A percentile compares a stretch with the other conserved stretches of the same genome.
phyloP scores from a whole-genome alignment of 1,140 invertebrate genomes.

The Schlechtendalia chinensis region DNA sequence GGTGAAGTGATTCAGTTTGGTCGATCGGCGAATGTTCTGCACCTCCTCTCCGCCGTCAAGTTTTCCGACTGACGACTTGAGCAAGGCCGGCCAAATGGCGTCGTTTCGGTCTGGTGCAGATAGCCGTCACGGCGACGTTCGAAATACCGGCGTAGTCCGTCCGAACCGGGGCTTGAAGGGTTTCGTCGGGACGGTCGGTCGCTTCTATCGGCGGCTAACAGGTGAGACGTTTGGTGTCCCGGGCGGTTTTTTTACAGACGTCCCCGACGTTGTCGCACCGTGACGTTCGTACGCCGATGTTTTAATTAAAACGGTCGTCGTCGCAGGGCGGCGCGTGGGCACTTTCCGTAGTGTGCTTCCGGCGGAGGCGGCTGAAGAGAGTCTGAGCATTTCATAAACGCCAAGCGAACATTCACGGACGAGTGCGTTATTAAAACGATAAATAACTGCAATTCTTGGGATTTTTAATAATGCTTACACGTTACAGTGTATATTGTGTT shows the following conservation, averaged over 20 bases:
- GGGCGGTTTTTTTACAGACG: not conserved
- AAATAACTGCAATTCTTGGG: not conserved
- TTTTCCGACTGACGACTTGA: no score
- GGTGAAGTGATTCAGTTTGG: no score
- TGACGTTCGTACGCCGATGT: not conserved
- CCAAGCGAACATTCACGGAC: not conserved
- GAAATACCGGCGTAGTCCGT: no score
- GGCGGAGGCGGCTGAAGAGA: not conserved
- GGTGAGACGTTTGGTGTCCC: not conserved
- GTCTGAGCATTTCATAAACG: conserved; percentile 3
- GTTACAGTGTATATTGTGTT: no score
- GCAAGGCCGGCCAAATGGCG: no score
- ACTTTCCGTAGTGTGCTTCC: no score
- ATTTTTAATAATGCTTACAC: not conserved
- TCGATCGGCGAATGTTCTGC: no score
- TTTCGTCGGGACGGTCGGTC: no score
- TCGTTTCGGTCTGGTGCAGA: no score
- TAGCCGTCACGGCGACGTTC: no score
- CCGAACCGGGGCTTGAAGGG: no score
- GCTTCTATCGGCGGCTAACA: not conserved
- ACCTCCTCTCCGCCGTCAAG: no score
- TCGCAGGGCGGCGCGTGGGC: not conserved
- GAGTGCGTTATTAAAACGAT: not conserved
- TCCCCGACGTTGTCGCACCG: not conserved
- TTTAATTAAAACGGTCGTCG: conserved; percentile 1